phyloP scores from a whole-genome alignment of 53 echinoderm and acorn worm genomes.

The Arbacia lixula region DNA sequence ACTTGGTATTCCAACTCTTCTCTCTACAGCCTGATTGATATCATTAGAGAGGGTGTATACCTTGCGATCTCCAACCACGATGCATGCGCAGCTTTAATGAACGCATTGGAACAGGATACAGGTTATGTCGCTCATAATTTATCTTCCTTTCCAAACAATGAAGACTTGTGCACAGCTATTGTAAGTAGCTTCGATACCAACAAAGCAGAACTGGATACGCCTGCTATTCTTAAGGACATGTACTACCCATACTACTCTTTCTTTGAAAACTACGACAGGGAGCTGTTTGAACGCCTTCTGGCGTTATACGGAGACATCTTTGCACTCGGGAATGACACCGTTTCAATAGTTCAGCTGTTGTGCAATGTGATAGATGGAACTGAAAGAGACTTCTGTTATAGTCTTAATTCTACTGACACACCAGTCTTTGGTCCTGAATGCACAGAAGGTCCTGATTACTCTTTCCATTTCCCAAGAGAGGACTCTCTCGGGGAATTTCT shows the following conservation, averaged over 20 bases:
- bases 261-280: not conserved
- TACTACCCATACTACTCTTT: too few relatives aligned
- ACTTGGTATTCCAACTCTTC: too few relatives aligned
- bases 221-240: too few relatives aligned
- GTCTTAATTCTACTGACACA: not conserved
- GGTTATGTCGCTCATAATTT: not conserved
- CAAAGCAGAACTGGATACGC: too few relatives aligned
- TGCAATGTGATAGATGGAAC: not conserved
- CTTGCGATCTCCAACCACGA: not conserved
- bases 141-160: constrained; percentile 1
- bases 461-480: not conserved
- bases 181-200: not conserved
- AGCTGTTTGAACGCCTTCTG: not conserved
- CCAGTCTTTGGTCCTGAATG: constrained; percentile 1
- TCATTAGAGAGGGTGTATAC: not conserved
- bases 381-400: not conserved
- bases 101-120: not conserved
- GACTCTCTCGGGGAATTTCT: not conserved
- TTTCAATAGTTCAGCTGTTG: not conserved
- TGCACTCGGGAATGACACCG: not conserved
- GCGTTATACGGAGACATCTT: not conserved
- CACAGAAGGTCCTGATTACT: not conserved
- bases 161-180: not conserved
- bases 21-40: not conserved
- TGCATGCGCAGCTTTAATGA: not conserved